Evolutionary conservation across 2,888 invertebrate species (phyloP).

Genomic region (Elmis aenea): DNA sequence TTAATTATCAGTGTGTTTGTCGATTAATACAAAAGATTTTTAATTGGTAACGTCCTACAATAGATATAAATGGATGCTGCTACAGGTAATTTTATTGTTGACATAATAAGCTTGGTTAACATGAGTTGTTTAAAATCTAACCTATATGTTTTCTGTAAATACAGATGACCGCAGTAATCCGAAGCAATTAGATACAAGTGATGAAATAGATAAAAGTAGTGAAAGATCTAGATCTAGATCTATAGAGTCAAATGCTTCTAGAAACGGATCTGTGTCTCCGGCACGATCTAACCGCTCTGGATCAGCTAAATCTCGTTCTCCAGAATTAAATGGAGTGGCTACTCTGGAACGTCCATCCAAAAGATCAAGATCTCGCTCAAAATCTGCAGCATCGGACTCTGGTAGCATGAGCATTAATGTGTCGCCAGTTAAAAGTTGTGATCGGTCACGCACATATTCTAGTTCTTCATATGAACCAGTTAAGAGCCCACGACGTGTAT

Average conservation of each 20-base stretch:
- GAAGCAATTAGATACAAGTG: too few species aligned
- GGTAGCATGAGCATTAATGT: slow-evolving; percentile 24
- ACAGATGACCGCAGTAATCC: too few species aligned
- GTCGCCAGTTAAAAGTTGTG: slow-evolving; percentile 24
- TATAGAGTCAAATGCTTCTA: slow-evolving; percentile 28
- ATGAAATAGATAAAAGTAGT: too few species aligned
- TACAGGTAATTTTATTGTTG: slow-evolving; percentile 7
- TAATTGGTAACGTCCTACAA: too few species aligned
- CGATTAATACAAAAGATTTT: too few species aligned
- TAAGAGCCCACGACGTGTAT: slow-evolving; percentile 21
- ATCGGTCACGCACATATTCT: slow-evolving; percentile 25
- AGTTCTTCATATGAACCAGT: slow-evolving; percentile 23
- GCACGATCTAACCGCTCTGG: slow-evolving; percentile 32
- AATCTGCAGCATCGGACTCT: slow-evolving; percentile 19
- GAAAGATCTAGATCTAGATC: slow-evolving; percentile 32
- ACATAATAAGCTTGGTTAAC: too few species aligned
- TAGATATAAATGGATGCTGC: slow-evolving; percentile 10
- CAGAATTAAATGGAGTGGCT: slow-evolving; percentile 12
- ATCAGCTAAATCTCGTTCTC: slow-evolving; percentile 19
- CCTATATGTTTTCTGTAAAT: too few species aligned
- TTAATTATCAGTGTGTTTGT: too few species aligned
- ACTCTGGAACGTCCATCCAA: too few species aligned
- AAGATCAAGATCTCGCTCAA: slow-evolving; percentile 19
- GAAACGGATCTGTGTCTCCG: slow-evolving; percentile 31
- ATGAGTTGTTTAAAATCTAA: too few species aligned